Percentiles rank a stretch among this genome's conserved stretches.
These are phyloP conservation scores for Sitobion miscanthi DNA, from an alignment of 1,140 invertebrate genomes.

Conservation along the genomic window DNA sequence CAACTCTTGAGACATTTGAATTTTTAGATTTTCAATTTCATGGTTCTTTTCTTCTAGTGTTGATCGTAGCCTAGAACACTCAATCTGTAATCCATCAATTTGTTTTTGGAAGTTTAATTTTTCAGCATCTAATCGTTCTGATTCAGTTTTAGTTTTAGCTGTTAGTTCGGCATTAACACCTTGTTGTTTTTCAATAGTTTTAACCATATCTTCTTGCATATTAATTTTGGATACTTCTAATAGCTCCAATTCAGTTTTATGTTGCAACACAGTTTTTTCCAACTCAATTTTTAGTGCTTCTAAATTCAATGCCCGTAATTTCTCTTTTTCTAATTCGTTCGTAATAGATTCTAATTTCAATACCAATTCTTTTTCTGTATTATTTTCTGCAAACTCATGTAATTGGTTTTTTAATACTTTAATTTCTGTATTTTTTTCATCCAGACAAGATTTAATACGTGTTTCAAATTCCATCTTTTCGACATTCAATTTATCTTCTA, in stretches of 20 bases:
- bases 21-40: conserved; percentile 18
- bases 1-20: not conserved
- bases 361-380: conserved; percentile 41
- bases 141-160: not conserved
- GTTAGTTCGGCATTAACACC: not conserved
- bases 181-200: conserved; percentile 36
- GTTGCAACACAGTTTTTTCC: not conserved
- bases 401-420: not conserved
- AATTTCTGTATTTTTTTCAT: conserved; percentile 44
- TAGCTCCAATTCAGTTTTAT: conserved; percentile 14
- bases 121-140: not conserved
- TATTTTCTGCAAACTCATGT: conserved; percentile 17
- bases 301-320: not conserved
- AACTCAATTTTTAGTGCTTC: conserved; percentile 24
- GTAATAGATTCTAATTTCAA: conserved; percentile 12
- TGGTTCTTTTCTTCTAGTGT: not conserved
- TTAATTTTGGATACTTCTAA: not conserved
- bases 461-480: not conserved
- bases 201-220: conserved; percentile 25
- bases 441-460: not conserved
- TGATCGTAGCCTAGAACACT: not conserved
- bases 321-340: conserved; percentile 3
- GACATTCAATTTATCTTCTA: not conserved
- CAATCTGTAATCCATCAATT: conserved; percentile 1
- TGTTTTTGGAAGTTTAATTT: not conserved